Evolutionary conservation across 1,140 invertebrate species (phyloP), one percentile per base, ranked within the genome.

Genomic region (Amyelois transitella): DNA sequence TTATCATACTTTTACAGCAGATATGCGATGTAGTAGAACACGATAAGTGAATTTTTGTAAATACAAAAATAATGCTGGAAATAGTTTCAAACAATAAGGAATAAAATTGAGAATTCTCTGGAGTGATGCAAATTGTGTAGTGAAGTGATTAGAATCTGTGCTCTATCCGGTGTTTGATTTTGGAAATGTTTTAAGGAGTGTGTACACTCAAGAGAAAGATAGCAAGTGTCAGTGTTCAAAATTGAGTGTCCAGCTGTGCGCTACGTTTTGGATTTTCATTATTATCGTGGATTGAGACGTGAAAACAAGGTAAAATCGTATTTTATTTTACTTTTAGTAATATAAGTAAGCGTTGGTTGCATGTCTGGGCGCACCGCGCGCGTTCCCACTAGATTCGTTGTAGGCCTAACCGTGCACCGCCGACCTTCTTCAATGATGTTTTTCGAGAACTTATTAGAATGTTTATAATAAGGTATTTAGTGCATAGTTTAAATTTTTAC

Each of bases 241-340:
- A 75, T 69, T 60, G 22, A 55, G 67, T 72, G 67, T 51, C 55
- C 60, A 56, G 62, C 66, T 65, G 61, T 72, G 69, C 65, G 57
- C 59, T 51, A 49, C 56, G 44, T 43, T 59, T 79, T 81, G 81
- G 79, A 85, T 82, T 85, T 76, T 48, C 53, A 51, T 56, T 57
- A 60, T 66, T 55, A 57, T 69, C 64, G 66, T 73, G 77, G 74
- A 81, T 69, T 74, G 56, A 59, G 59, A 53, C 44, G 69, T 72
- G 74, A 58, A 69, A 51, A 67, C 70, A 79, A 85, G 81, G 81
- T 85, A 67, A 53, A 53, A 24, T 51, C 12, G 38, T 47, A 21
- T 50, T 61, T 68, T 44, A 58, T 53, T 6, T 51, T 17, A 12
- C 43, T 43, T 64, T 64, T 64, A 45, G 24, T 38, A 18, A 18